A percentile compares a stretch with the other conserved stretches of the same genome.
phyloP scores from a whole-genome alignment of 1,140 invertebrate genomes.

The Achroia grisella region DNA sequence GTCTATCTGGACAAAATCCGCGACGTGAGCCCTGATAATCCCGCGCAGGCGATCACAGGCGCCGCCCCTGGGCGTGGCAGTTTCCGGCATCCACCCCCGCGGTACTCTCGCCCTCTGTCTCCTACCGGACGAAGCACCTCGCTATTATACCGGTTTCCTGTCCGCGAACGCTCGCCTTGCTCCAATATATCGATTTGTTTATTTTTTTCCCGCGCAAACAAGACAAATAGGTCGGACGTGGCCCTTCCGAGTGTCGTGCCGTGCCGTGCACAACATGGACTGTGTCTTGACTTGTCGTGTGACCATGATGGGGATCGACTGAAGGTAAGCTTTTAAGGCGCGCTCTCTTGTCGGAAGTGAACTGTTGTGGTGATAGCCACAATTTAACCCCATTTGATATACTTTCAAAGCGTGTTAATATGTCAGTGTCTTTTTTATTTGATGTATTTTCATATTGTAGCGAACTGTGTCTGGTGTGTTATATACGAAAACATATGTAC shows the following conservation, averaged over 20 bases:
- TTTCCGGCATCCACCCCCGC: conserved; percentile 12
- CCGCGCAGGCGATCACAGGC: conserved; percentile 39
- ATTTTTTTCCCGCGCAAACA: conserved; percentile 59
- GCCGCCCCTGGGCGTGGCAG: conserved; percentile 46
- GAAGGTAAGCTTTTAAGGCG: conserved; percentile 6
- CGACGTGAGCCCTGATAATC: not conserved
- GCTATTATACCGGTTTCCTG: conserved; percentile 67
- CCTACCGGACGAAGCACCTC: conserved; percentile 58
- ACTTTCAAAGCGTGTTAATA: not conserved
- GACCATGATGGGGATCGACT: conserved; percentile 7
- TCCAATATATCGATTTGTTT: conserved; percentile 66
- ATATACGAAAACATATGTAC: too few relatives aligned
- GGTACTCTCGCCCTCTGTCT: conserved; percentile 34
- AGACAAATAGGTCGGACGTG: conserved; percentile 40
- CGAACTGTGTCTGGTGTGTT: too few relatives aligned
- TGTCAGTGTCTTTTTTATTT: not conserved
- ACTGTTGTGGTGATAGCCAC: too few relatives aligned
- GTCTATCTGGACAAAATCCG: too few relatives aligned
- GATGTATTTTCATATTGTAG: too few relatives aligned
- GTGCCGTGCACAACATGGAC: conserved; percentile 6
- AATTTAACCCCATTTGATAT: not conserved
- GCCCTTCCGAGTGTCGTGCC: conserved; percentile 44
- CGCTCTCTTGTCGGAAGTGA: too few relatives aligned
- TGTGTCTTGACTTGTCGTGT: not conserved
- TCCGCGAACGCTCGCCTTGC: conserved; percentile 57